phyloP scores from a whole-genome alignment of 2,797 vertebrate genomes.

The Melanotaenia boesemani region DNA sequence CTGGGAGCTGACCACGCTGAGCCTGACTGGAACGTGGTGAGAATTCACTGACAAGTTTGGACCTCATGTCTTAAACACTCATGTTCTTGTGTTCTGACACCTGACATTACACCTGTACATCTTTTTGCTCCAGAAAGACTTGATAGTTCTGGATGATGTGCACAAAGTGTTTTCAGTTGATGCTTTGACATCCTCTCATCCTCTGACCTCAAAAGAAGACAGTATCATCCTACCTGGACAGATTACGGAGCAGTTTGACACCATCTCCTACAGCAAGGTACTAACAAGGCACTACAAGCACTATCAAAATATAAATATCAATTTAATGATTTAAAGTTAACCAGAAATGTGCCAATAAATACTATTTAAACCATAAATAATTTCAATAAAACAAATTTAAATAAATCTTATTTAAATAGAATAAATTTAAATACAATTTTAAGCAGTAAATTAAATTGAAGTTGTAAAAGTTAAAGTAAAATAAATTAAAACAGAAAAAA shows the following conservation, averaged over 20 bases:
- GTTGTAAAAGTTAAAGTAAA: too few relatives aligned
- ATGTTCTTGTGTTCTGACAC: background rate
- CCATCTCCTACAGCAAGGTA: conserved; percentile 85
- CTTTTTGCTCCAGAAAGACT: conserved; percentile 85
- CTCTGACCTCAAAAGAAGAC: conserved; percentile 82
- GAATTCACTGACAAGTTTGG: conserved; percentile 28
- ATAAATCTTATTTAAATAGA: too few relatives aligned
- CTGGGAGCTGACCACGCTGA: conserved; percentile 86
- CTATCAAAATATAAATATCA: too few relatives aligned
- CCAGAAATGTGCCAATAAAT: too few relatives aligned
- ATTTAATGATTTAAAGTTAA: too few relatives aligned
- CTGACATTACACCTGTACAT: background rate
- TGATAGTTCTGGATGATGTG: conserved; percentile 86
- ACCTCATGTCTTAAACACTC: background rate
- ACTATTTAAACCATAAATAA: too few relatives aligned
- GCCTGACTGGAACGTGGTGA: conserved; percentile 86
- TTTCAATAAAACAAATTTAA: too few relatives aligned
- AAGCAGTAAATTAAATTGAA: too few relatives aligned
- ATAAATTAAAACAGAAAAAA: too few relatives aligned
- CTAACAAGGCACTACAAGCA: too few relatives aligned
- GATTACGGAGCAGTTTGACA: conserved; percentile 90
- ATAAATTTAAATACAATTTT: too few relatives aligned
- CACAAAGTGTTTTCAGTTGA: conserved; percentile 87
- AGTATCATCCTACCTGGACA: conserved; percentile 86
- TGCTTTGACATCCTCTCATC: conserved; percentile 89